Conservation (phyloP, 2,113 vertebrate species). For the Muntiacus muntjak region DNA sequence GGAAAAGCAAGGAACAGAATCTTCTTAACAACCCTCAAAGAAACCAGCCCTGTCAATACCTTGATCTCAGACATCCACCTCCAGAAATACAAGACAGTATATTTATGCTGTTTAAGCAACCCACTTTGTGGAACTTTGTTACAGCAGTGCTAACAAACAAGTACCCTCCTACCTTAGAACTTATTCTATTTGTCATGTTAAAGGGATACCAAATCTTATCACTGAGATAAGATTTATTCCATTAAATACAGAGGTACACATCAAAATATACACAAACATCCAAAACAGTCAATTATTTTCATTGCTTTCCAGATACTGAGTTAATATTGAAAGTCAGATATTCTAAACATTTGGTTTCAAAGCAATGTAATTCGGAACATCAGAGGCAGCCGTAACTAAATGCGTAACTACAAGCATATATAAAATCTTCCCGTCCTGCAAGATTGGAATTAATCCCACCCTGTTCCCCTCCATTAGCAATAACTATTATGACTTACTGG, state of each 20-base stretch:
- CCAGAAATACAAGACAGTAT: background rate
- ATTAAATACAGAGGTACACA: background rate
- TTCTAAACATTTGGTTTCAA: background rate
- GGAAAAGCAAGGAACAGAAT: background rate
- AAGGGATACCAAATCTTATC: background rate
- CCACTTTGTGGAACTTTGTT: background rate
- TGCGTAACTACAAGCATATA: background rate
- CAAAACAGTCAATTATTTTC: background rate
- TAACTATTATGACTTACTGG: background rate
- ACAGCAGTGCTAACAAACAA: background rate
- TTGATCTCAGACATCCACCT: background rate
- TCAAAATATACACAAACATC: background rate
- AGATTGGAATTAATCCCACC: background rate
- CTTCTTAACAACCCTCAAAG: background rate
- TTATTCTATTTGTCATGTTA: background rate
- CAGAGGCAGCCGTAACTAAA: background rate
- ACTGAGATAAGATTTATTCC: background rate
- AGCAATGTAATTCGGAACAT: background rate
- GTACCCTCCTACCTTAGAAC: background rate
- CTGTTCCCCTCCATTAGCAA: background rate
- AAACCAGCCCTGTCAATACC: background rate
- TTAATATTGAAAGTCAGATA: background rate
- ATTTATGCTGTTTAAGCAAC: background rate
- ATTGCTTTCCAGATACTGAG: background rate
- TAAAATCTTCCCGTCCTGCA: background rate